phyloP scores from a whole-genome alignment of 2,888 invertebrate genomes.

The Noctua janthe region DNA sequence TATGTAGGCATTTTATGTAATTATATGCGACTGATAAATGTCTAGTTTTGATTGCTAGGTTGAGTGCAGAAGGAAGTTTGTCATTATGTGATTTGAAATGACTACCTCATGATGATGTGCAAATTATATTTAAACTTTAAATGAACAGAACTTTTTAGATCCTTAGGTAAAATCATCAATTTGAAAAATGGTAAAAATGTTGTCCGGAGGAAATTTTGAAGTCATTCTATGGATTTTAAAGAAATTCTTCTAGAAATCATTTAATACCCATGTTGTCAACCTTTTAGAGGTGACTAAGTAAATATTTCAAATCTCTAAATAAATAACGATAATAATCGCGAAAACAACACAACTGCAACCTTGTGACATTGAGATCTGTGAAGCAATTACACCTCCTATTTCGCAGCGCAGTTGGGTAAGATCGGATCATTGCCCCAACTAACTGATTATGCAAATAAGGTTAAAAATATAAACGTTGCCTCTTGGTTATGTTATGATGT shows the following conservation, averaged over 20 bases:
- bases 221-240: neutral
- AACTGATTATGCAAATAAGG: constrained; percentile 58
- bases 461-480: constrained; percentile 19
- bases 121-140: neutral
- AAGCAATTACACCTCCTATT: constrained; percentile 57
- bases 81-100: constrained; percentile 16
- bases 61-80: neutral
- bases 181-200: too few species aligned
- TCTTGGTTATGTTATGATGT: constrained; percentile 6
- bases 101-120: neutral
- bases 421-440: constrained; percentile 53
- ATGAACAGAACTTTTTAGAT: neutral
- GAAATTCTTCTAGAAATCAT: neutral
- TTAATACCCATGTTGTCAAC: neutral
- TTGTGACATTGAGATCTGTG: constrained; percentile 60
- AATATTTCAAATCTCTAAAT: constrained; percentile 9
- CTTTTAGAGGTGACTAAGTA: neutral
- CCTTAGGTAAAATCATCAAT: neutral
- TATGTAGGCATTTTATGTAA: constrained; percentile 1
- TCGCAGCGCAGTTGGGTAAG: constrained; percentile 64
- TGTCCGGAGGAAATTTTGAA: neutral
- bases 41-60: neutral
- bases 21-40: neutral
- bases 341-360: constrained; percentile 39
- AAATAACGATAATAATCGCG: constrained; percentile 12